Evolutionary conservation across 2,797 vertebrate species (phyloP).

Genomic region (Myiotriccus ornatus): DNA sequence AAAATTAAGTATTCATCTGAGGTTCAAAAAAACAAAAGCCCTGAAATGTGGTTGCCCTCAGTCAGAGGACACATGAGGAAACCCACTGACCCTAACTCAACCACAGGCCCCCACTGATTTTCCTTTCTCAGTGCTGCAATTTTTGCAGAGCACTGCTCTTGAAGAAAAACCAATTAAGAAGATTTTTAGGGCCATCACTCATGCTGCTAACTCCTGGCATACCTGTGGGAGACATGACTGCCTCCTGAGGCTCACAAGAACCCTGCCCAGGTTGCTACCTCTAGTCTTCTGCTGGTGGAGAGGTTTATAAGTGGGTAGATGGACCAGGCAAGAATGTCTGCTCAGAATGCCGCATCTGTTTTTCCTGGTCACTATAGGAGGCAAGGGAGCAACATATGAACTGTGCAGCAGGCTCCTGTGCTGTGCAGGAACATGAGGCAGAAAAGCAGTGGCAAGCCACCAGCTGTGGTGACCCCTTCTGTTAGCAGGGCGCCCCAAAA

Average conservation of each 20-base stretch:
- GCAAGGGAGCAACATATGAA: background rate
- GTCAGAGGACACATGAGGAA: background rate
- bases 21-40: background rate
- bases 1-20: background rate
- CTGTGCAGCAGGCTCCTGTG: background rate
- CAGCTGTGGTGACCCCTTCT: rapidly evolving
- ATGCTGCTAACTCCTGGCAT: background rate
- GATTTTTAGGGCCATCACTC: background rate
- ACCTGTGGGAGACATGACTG: rapidly evolving
- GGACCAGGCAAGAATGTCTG: background rate
- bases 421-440: rapidly evolving
- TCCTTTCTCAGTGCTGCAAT: background rate
- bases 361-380: background rate
- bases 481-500: background rate
- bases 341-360: background rate
- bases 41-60: background rate
- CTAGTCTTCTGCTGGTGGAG: background rate
- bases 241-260: background rate
- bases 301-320: rapidly evolving
- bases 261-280: background rate
- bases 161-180: background rate
- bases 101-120: rapidly evolving
- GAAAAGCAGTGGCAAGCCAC: background rate
- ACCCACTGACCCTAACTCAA: rapidly evolving
- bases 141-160: background rate